Evolutionary conservation across 2,797 vertebrate species (phyloP).

Genomic region (Myotis myotis): DNA sequence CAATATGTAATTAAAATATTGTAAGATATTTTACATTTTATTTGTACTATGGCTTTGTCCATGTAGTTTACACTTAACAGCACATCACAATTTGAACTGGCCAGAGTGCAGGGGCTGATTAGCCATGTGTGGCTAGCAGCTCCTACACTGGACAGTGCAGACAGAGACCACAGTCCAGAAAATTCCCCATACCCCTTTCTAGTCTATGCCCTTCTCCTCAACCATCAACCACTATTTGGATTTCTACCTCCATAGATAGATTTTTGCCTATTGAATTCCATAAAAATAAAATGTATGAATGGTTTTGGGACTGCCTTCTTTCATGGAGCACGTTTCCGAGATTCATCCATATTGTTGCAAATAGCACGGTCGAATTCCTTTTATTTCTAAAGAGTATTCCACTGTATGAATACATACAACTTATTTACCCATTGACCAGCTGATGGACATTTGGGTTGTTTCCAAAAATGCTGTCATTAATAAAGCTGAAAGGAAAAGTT

Average conservation of each 20-base stretch:
- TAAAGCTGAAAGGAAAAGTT: background rate
- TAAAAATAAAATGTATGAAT: background rate
- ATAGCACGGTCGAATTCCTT: background rate
- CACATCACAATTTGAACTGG: background rate
- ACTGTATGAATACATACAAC: background rate
- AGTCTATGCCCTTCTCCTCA: background rate
- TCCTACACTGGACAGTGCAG: background rate
- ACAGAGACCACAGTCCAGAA: background rate
- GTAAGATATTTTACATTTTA: background rate
- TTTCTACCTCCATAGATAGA: background rate
- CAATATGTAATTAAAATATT: slow-evolving; percentile 4
- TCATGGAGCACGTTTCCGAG: background rate
- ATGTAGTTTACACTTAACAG: background rate
- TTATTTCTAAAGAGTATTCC: background rate
- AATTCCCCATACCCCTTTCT: background rate
- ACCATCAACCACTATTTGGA: background rate
- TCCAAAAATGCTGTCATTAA: background rate
- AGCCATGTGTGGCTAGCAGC: background rate
- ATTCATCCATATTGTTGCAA: background rate
- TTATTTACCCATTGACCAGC: background rate
- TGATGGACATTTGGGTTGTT: background rate
- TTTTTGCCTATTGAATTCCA: slow-evolving; percentile 8
- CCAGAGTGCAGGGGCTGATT: background rate
- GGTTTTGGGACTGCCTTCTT: background rate
- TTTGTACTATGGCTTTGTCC: background rate